Conservation (phyloP, 2,888 invertebrate species). For the Candidula unifasciata region DNA sequence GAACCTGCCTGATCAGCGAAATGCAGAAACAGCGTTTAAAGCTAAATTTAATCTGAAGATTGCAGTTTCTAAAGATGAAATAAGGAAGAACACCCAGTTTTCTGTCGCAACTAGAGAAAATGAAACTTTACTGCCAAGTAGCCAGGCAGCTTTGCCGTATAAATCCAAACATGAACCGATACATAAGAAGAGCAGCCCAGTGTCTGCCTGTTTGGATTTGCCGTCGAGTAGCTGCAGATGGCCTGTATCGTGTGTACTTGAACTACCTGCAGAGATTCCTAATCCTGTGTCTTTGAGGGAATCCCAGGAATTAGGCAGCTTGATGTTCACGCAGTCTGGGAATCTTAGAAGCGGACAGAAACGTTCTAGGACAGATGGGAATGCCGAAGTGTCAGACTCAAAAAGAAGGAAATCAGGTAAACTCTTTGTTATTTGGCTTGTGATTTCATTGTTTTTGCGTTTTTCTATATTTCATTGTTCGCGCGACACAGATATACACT, state of each 20-base stretch:
- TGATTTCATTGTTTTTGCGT: too few species aligned
- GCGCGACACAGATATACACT: too few species aligned
- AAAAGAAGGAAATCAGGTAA: constrained; percentile 11
- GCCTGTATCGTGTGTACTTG: background rate
- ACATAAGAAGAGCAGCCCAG: too few species aligned
- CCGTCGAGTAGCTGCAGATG: background rate
- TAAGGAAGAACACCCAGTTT: background rate
- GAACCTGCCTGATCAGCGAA: background rate
- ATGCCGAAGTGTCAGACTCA: background rate
- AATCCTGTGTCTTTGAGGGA: background rate
- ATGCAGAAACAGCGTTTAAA: background rate
- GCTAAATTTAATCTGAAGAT: background rate
- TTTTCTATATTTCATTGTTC: too few species aligned
- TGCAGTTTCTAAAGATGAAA: background rate
- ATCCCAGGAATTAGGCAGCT: background rate
- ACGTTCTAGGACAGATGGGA: background rate
- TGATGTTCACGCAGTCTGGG: background rate
- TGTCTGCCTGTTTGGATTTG: background rate
- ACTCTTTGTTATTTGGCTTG: too few species aligned
- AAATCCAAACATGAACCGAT: background rate
- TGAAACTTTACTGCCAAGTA: background rate
- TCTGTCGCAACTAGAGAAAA: background rate
- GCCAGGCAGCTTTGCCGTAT: background rate
- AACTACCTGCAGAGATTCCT: background rate
- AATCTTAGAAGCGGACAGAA: background rate